A percentile compares a stretch with the other conserved stretches of the same genome.
These are phyloP conservation scores for Rhamnusium bicolor DNA, from an alignment of 2,888 invertebrate genomes.

Conservation along the genomic window DNA sequence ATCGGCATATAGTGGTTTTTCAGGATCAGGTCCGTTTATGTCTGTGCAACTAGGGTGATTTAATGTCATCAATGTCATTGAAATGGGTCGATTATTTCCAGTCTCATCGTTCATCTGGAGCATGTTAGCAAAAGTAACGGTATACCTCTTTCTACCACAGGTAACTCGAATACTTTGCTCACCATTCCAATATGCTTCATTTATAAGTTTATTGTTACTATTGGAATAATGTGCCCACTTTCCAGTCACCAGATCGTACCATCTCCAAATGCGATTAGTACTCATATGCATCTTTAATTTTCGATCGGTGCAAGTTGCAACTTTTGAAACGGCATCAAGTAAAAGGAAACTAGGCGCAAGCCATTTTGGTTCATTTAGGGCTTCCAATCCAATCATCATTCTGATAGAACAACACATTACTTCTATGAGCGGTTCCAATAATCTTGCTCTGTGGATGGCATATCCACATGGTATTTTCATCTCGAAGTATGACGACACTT, in stretches of 20 bases:
- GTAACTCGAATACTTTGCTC: constrained; percentile 80
- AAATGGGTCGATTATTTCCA: constrained; percentile 85
- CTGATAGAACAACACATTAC: constrained; percentile 67
- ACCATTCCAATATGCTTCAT: constrained; percentile 84
- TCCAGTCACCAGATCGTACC: constrained; percentile 87
- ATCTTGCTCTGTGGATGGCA: constrained; percentile 68
- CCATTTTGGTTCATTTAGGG: constrained; percentile 79
- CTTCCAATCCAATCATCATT: constrained; percentile 54
- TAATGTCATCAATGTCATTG: constrained; percentile 75
- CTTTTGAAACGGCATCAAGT: constrained; percentile 85
- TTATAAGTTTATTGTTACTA: constrained; percentile 82
- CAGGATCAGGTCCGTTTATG: constrained; percentile 54
- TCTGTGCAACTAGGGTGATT: constrained; percentile 62
- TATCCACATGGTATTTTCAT: constrained; percentile 79
- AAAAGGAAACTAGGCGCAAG: constrained; percentile 82
- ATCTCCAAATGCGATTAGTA: constrained; percentile 81
- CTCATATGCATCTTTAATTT: constrained; percentile 77
- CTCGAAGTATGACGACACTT: constrained; percentile 74
- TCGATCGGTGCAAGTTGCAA: constrained; percentile 79
- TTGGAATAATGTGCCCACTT: constrained; percentile 85
- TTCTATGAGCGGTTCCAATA: constrained; percentile 66
- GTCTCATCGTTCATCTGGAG: constrained; percentile 89
- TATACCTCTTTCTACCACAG: constrained; percentile 83
- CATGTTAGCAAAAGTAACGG: constrained; percentile 86
- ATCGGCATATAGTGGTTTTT: constrained; percentile 60